A percentile compares a stretch with the other conserved stretches of the same genome.
These are phyloP conservation scores for Nasonia vitripennis DNA, from an alignment of 1,140 invertebrate species.

Conservation along the genomic window DNA sequence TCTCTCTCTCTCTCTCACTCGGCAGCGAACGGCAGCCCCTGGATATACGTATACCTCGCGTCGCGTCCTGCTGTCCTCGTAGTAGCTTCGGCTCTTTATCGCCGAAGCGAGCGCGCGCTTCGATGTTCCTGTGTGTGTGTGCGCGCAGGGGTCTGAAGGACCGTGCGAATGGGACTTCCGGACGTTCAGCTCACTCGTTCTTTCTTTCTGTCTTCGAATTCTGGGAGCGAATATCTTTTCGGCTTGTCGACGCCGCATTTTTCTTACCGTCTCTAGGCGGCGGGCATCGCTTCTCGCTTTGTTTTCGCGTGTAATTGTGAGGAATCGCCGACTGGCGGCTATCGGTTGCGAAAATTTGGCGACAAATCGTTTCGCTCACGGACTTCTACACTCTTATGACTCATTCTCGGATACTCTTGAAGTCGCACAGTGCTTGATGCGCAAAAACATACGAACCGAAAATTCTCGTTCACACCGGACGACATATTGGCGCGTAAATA, in stretches of 20 bases:
- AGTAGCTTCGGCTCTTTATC: slow-evolving; percentile 33
- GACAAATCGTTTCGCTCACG: neutral
- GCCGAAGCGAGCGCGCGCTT: slow-evolving; percentile 37
- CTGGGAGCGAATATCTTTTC: slow-evolving; percentile 51
- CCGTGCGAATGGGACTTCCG: slow-evolving; percentile 54
- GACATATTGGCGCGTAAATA: neutral
- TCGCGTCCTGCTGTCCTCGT: neutral
- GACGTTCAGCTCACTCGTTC: slow-evolving; percentile 13
- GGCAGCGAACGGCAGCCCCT: slow-evolving; percentile 9
- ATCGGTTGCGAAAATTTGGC: neutral
- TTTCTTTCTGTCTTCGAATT: slow-evolving; percentile 19
- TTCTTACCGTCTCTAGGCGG: neutral
- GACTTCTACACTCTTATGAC: too few relatives aligned
- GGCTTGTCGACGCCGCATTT: slow-evolving; percentile 9
- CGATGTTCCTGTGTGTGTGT: slow-evolving; percentile 13
- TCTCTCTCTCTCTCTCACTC: too few relatives aligned
- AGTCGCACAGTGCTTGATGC: too few relatives aligned
- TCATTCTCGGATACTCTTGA: too few relatives aligned
- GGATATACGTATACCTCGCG: neutral
- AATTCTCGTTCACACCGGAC: neutral
- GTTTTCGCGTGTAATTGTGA: slow-evolving; percentile 29
- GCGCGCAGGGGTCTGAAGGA: slow-evolving; percentile 9
- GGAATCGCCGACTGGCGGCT: neutral
- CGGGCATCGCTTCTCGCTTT: slow-evolving; percentile 6
- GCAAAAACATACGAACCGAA: neutral